These are phyloP conservation scores for Indri indri DNA, from an alignment of 2,113 vertebrate species.

Conservation along the genomic window DNA sequence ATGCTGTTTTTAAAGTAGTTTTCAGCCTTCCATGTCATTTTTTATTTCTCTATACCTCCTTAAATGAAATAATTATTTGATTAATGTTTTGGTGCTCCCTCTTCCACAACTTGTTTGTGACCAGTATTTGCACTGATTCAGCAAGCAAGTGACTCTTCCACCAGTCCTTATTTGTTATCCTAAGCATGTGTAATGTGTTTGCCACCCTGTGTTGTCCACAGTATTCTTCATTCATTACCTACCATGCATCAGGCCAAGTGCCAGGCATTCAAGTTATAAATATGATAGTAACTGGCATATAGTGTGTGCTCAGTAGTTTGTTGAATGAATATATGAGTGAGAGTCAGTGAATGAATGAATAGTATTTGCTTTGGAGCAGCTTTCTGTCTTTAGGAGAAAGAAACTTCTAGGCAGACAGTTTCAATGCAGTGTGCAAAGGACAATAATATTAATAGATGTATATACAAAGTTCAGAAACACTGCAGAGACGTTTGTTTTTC, in stretches of 20 bases:
- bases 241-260: fast-evolving
- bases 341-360: not conserved
- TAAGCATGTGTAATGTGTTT: fast-evolving
- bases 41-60: not conserved
- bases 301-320: not conserved
- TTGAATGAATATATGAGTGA: not conserved
- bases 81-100: not conserved
- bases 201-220: not conserved
- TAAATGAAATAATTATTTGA: not conserved
- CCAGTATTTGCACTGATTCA: not conserved
- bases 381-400: not conserved
- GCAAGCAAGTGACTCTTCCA: not conserved
- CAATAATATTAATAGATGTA: too few species aligned
- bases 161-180: too few species aligned
- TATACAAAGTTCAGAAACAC: not conserved
- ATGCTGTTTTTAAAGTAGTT: not conserved
- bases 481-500: not conserved
- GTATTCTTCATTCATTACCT: not conserved
- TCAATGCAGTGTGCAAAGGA: not conserved
- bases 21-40: not conserved
- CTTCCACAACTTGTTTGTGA: not conserved
- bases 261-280: not conserved
- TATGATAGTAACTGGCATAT: too few species aligned
- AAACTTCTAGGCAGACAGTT: not conserved
- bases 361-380: not conserved